These are phyloP conservation scores for Pomacea canaliculata DNA, from an alignment of 2,888 invertebrate genomes.

Conservation along the genomic window DNA sequence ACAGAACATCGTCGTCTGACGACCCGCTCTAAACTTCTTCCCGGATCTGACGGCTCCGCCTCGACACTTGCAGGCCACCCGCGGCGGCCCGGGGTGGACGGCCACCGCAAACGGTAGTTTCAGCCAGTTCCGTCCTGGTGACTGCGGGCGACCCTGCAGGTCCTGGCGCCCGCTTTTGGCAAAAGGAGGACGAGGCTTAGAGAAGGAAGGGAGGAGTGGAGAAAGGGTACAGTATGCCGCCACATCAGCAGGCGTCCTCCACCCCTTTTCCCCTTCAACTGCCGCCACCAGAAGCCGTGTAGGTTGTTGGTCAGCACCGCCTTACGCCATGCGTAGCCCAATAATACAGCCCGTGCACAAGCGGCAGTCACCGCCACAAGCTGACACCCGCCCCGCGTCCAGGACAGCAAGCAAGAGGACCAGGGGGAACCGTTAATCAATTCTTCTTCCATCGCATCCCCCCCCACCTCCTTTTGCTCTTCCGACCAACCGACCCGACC, in stretches of 20 bases:
- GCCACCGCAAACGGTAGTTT: too few species aligned
- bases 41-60: too few species aligned
- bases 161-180: neutral
- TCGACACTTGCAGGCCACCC: too few species aligned
- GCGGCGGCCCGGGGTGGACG: too few species aligned
- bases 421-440: conserved; percentile 1
- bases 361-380: neutral
- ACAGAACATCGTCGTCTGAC: too few species aligned
- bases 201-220: neutral
- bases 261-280: too few species aligned
- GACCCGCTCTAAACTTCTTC: too few species aligned
- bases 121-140: too few species aligned
- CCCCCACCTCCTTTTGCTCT: neutral
- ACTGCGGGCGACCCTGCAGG: too few species aligned
- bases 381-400: neutral
- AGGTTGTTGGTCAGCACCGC: too few species aligned
- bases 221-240: neutral
- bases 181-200: neutral
- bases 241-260: too few species aligned
- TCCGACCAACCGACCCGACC: neutral
- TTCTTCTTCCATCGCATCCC: neutral
- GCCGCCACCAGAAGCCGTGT: too few species aligned
- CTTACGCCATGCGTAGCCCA: neutral
- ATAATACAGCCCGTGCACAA: neutral
- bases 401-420: neutral